Evolutionary conservation across 1,140 invertebrate genomes (phyloP), one percentile per base, ranked within the genome.

Genomic region (Drosophila varians): DNA sequence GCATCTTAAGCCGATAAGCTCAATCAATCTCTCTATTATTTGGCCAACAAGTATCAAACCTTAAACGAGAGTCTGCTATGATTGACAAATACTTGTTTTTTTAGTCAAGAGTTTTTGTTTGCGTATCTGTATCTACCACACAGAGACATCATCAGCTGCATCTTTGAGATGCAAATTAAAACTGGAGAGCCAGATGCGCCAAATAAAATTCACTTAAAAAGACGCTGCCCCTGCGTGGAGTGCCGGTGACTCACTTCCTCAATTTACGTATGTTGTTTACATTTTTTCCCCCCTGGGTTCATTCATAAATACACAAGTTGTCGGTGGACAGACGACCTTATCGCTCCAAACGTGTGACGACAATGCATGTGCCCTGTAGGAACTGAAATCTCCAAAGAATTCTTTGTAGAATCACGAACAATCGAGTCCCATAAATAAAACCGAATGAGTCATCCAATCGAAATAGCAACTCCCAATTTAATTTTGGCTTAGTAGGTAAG

Each of bases 231-330:
- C 28, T 26, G 11, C 3, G 3, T 11, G 8, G n/a, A 36, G 34
- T 12, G n/a, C n/a, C 9, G 18, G 46, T 74, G 71, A 73, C 46
- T 74, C 71, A 74, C 69, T 73, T 74, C 71, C 71, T 74, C 71
- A 74, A 64, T 74, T 74, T 65, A 73, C 51, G 62, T 66, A 51
- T 21, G 36, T 36, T 26, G 45, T 69, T 51, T 66, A 26, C 46
- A 28, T 51, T 52, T 38, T 34, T 65, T 34, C 52, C 21, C 28
- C 28, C 57, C 55, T 26, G 26, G 47, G 21, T 53, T 71, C 68
- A 71, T 71, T 71, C 68, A 71, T 52, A 45, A 66, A 66, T 42
- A 11, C 18, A 43, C 9, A 52, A 34, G 38, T 42, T 40, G 16
- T 25, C 31, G 28, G 18, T 36, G 11, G 57, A 4, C n/a, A 5